Base-by-base conservation (phyloP, 2,888 invertebrate species). In the Cheilosia vulpina region DNA sequence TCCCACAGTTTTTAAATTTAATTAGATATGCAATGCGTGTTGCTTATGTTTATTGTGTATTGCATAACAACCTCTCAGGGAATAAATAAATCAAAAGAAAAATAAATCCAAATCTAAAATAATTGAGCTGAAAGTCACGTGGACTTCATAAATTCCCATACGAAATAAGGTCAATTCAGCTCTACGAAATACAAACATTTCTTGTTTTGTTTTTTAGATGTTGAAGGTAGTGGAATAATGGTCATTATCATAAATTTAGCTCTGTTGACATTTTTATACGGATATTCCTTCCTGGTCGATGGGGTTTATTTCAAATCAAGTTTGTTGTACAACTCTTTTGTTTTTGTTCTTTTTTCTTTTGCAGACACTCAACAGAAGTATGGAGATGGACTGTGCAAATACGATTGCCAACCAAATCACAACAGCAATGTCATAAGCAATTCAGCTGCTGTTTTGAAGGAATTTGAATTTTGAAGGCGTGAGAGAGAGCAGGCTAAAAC, bases 401-500 rank as follows among this genome's bases (percentile, higher is more conserved):
- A 21, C 34, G 15, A 2, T 52, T 15, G n/a, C 11, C 21, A 60
- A 0, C 21, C 47, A 24, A n/a, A 62, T 19, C 13, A 6, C 19
- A 38, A 17, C 34, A 62, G 57, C 7, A 43, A 81, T 69, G 63
- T 50, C 53, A 47, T 60, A 66, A 27, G 19, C 19, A 15, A 43
- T 27, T 43, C 17, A 4, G 4, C 0, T 24, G 17, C n/a, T 19
- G 55, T 19, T 52, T 52, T 7, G 13, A 72, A 47, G 41, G 17
- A 60, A n/a, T 52, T 13, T 38, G 34, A 38, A 11, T 24, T 13
- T 62, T 63, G 11, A 31, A n/a, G 17, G 45, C 19, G 11, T n/a
- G 50, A 43, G 24, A 60, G 50, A 43, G 24, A 60, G 31, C 6
- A 50, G 9, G 17, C 27, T 34, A 53, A 83, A 88, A 90, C 88